Evolutionary conservation across 2,113 vertebrate species (phyloP), one percentile per base, ranked within the genome.

Genomic region (Grammomys surdaster): DNA sequence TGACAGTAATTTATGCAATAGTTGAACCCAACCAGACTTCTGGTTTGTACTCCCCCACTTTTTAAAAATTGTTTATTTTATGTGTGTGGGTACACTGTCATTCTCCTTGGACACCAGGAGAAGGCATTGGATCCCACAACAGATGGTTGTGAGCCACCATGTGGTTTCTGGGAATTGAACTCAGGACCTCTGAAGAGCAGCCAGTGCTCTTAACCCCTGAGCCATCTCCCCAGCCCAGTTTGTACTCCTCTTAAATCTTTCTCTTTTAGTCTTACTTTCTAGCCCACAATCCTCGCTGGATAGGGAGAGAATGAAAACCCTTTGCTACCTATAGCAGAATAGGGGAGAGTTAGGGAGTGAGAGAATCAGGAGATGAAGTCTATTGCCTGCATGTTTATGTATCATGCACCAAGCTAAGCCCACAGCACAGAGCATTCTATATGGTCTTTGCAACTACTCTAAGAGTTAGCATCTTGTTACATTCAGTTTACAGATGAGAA

Each of bases 211-310:
- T 51, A 51, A 51, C 51, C 51, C 51, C 51, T 51, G 51, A 51
- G 51, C 51, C 51, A 51, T 51, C 51, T 51, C 51, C 51, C 51
- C 51, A 51, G 51, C 51, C 51, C 51, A 51, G 75, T 91, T 54
- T 40, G 4, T 26, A n/a, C 20, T 80, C 20, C 17, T 33, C 43
- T 46, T 89, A 65, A 89, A 78, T 31, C 78, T 88, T 95, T 86
- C 75, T 95, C 36, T 90, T 81, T 73, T 70, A 90, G 63, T n/a
- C 67, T 90, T 89, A 82, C 40, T 28, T 96, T 88, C 65, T 67
- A 91, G 3, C 33, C 43, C 88, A 84, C 51, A 91, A 26, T 65
- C 93, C 87, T 95, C 11, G 43, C 24, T 95, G 19, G 73, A 31
- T 40, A 75, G 28, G 10, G 40, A 70, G 22, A 95, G 31, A 85